These are phyloP conservation scores for Menura novaehollandiae DNA, from an alignment of 2,113 vertebrate species.

Conservation along the genomic window DNA sequence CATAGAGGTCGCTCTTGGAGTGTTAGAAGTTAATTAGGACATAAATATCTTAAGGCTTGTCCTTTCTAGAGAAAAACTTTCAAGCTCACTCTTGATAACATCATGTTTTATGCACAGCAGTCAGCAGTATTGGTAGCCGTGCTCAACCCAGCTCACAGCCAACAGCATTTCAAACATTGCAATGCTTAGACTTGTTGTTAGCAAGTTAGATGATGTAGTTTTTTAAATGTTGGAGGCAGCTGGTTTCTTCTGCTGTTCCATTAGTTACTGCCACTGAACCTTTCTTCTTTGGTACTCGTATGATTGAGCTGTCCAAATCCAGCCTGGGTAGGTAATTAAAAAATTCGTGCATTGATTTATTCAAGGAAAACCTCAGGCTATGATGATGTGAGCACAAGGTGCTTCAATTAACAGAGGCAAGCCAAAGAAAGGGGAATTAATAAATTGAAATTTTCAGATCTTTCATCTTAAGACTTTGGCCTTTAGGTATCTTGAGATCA, in stretches of 20 bases:
- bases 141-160: neutral
- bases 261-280: neutral
- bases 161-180: neutral
- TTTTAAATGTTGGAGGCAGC: neutral
- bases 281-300: neutral
- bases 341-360: neutral
- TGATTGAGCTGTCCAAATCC: neutral
- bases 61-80: neutral
- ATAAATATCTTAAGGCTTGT: neutral
- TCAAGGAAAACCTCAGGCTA: conserved; percentile 38
- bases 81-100: neutral
- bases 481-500: conserved; percentile 22
- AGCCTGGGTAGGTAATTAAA: neutral
- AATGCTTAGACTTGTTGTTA: conserved; percentile 30
- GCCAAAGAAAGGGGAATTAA: neutral
- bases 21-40: neutral
- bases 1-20: neutral
- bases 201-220: neutral
- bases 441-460: conserved; percentile 1
- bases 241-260: neutral
- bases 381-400: conserved; percentile 10
- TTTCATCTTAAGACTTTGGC: conserved; percentile 46
- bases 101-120: neutral
- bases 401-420: neutral
- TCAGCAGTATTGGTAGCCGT: neutral